phyloP scores from a whole-genome alignment of 2,797 vertebrate species.

The Antennarius maculatus region DNA sequence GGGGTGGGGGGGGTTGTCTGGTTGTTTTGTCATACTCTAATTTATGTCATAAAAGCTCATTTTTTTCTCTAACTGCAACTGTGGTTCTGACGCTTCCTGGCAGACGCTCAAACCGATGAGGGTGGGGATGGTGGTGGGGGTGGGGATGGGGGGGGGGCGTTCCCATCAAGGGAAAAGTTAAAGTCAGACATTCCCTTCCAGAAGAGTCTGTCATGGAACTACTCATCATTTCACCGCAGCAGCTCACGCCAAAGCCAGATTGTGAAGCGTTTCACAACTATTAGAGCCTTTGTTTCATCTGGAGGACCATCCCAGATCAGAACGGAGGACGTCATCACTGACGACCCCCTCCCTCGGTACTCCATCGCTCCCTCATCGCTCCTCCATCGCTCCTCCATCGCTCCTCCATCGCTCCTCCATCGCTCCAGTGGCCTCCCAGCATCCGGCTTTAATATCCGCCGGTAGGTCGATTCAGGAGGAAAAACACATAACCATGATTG shows the following conservation, averaged over 20 bases:
- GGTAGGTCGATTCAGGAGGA: slow-evolving; percentile 25
- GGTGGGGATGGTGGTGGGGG: slow-evolving; percentile 2
- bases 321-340: slow-evolving; percentile 69
- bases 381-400: slow-evolving; percentile 38
- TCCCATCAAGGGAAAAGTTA: slow-evolving; percentile 64
- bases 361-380: no score
- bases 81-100: slow-evolving; percentile 69
- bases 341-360: slow-evolving; percentile 55
- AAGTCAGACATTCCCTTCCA: slow-evolving; percentile 62
- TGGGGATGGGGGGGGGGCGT: not conserved
- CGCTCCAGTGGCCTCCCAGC: not conserved
- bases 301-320: slow-evolving; percentile 51
- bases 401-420: slow-evolving; percentile 41
- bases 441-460: slow-evolving; percentile 41
- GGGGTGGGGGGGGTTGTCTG: slow-evolving; percentile 10
- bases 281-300: slow-evolving; percentile 61
- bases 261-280: slow-evolving; percentile 61
- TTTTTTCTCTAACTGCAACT: slow-evolving; percentile 62
- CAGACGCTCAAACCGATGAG: slow-evolving; percentile 62
- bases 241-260: slow-evolving; percentile 65
- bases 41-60: slow-evolving; percentile 63
- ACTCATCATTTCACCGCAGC: slow-evolving; percentile 75
- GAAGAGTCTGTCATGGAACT: slow-evolving; percentile 67
- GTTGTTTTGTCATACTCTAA: slow-evolving; percentile 65
- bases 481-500: no score